These are phyloP conservation scores for Myotis davidii DNA, from an alignment of 2,113 vertebrate genomes.

Conservation along the genomic window DNA sequence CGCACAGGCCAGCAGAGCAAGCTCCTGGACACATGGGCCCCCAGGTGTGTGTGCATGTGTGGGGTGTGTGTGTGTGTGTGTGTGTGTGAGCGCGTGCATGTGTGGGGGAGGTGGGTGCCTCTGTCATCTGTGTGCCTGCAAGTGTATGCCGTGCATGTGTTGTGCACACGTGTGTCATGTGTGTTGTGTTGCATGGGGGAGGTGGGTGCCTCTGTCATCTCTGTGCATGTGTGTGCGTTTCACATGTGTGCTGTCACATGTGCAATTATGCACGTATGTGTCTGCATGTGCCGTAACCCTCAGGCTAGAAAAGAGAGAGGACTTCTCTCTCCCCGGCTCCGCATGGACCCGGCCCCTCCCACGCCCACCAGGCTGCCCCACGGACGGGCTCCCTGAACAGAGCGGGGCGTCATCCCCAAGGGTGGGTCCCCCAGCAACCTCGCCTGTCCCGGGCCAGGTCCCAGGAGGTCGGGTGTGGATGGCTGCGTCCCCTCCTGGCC, in stretches of 20 bases:
- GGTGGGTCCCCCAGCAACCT: not conserved
- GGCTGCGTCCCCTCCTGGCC: accelerated
- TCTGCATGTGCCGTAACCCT: not conserved
- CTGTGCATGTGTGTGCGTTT: accelerated
- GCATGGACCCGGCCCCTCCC: not conserved
- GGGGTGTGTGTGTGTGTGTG: accelerated
- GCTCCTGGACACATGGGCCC: accelerated
- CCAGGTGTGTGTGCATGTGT: not conserved
- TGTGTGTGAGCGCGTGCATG: not conserved
- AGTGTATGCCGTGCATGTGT: no score
- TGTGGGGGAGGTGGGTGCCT: not conserved
- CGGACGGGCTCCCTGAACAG: not conserved
- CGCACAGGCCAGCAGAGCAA: not conserved
- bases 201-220: not conserved
- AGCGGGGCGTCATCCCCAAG: accelerated
- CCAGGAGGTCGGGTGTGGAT: accelerated
- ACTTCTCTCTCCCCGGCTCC: not conserved
- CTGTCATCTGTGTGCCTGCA: not conserved
- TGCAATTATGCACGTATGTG: not conserved
- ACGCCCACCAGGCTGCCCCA: no score
- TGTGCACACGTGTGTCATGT: not conserved
- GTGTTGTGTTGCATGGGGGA: not conserved
- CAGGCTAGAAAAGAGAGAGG: not conserved
- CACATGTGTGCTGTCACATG: not conserved
- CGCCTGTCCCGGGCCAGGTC: accelerated